Evolutionary conservation across 37 sponge, comb jelly and placozoan genomes (phyloP).

Genomic region (Diacarnus erythraeanus): DNA sequence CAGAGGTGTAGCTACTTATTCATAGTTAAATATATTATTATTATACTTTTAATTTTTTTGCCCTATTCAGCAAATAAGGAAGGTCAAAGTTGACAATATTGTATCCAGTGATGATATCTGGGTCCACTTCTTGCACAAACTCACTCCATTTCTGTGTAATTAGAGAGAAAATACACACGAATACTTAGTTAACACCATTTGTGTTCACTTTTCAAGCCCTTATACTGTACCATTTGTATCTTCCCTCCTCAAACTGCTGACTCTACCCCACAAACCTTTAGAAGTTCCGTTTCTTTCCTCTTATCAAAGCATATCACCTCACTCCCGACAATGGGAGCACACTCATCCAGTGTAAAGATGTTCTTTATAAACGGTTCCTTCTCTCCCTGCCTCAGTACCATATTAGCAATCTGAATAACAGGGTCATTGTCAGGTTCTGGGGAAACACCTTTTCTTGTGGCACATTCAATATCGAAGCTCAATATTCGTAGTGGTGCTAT

Average conservation of each 20-base stretch:
- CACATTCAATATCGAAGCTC: constrained; percentile 98
- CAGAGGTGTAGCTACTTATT: too few relatives aligned
- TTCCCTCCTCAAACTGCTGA: too few relatives aligned
- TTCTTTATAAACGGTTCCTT: constrained; percentile 87
- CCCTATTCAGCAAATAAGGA: constrained; percentile 94
- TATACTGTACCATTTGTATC: too few relatives aligned
- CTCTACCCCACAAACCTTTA: too few relatives aligned
- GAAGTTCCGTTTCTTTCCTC: constrained; percentile 68
- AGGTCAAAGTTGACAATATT: constrained; percentile 97
- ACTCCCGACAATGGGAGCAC: constrained; percentile 89
- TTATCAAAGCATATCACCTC: constrained; percentile 77
- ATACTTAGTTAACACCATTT: too few relatives aligned
- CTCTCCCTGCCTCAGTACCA: constrained; percentile 85
- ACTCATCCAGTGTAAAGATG: constrained; percentile 82
- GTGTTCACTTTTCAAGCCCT: too few relatives aligned
- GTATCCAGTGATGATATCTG: constrained; percentile 98
- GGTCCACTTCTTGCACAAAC: constrained; percentile 89
- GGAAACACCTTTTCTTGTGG: constrained; percentile 90
- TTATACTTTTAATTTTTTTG: constrained; percentile 70
- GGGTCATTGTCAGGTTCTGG: constrained; percentile 92
- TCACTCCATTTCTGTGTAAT: constrained; percentile 80
- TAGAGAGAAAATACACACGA: too few relatives aligned
- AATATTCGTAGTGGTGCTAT: constrained; percentile 91
- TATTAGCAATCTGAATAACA: constrained; percentile 98
- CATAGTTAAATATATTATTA: too few relatives aligned